These are phyloP conservation scores for Malthinus seriepunctatus DNA, from an alignment of 2,888 invertebrate species.

Conservation along the genomic window DNA sequence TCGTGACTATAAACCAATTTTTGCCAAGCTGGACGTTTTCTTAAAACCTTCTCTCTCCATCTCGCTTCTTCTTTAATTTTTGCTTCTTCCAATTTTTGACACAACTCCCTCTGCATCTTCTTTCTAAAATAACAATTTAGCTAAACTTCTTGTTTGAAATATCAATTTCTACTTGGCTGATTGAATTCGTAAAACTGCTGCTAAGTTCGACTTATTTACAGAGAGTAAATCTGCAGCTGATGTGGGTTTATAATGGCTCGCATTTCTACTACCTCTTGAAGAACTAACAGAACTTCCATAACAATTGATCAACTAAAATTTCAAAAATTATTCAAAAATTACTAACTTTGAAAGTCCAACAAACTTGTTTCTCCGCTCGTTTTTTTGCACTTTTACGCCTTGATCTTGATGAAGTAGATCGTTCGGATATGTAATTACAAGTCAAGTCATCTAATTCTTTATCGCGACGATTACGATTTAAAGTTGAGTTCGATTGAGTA, in stretches of 20 bases:
- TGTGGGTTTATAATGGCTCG: slow-evolving; percentile 39
- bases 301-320: slow-evolving; percentile 19
- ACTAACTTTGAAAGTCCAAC: neutral
- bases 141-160: neutral
- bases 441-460: slow-evolving; percentile 50
- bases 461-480: slow-evolving; percentile 46
- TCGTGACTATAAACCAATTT: slow-evolving; percentile 67
- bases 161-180: slow-evolving; percentile 55
- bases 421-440: slow-evolving; percentile 59
- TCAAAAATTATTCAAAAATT: slow-evolving; percentile 1
- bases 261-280: slow-evolving; percentile 45
- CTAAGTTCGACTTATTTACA: slow-evolving; percentile 66
- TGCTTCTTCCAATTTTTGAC: slow-evolving; percentile 62
- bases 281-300: slow-evolving; percentile 36
- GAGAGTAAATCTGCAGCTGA: slow-evolving; percentile 54
- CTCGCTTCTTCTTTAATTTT: slow-evolving; percentile 62
- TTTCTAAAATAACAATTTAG: slow-evolving; percentile 49
- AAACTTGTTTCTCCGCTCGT: slow-evolving; percentile 15
- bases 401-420: slow-evolving; percentile 54
- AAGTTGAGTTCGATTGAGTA: neutral
- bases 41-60: slow-evolving; percentile 62
- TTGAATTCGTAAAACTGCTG: slow-evolving; percentile 68
- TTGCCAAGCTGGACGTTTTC: slow-evolving; percentile 72
- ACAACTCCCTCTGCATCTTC: slow-evolving; percentile 66
- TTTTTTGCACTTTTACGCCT: slow-evolving; percentile 52